These are phyloP conservation scores for Drosophila busckii DNA, from an alignment of 1,140 invertebrate species.

Conservation along the genomic window DNA sequence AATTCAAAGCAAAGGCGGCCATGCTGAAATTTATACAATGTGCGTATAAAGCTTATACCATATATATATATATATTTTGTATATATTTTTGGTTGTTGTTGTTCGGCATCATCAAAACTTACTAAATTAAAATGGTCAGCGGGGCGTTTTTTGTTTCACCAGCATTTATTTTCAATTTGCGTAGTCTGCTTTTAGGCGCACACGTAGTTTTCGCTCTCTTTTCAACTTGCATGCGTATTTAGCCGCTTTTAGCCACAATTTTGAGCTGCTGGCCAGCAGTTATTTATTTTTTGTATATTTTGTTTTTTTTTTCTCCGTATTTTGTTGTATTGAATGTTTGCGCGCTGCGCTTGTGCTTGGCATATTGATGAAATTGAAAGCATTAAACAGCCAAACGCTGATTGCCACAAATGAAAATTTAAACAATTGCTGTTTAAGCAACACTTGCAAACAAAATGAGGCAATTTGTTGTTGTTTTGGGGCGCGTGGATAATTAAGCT, in stretches of 20 bases:
- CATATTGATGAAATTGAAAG: constrained; percentile 70
- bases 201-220: constrained; percentile 18
- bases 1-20: constrained; percentile 25
- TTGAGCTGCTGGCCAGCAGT: constrained; percentile 21
- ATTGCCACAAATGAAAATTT: constrained; percentile 57
- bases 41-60: constrained; percentile 6
- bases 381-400: constrained; percentile 60
- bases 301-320: constrained; percentile 1
- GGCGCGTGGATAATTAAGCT: constrained; percentile 51
- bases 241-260: constrained; percentile 66
- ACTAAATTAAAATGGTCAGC: constrained; percentile 70
- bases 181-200: constrained; percentile 57
- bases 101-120: constrained; percentile 60
- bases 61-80: not conserved
- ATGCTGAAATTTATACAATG: constrained; percentile 24
- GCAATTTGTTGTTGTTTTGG: constrained; percentile 53
- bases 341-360: constrained; percentile 51
- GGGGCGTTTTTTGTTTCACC: constrained; percentile 56
- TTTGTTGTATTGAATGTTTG: constrained; percentile 13
- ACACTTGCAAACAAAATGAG: constrained; percentile 1
- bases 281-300: not conserved
- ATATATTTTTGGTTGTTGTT: constrained; percentile 11
- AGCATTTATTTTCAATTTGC: constrained; percentile 69
- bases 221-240: too few species aligned
- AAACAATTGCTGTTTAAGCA: constrained; percentile 42